phyloP scores from a whole-genome alignment of 2,888 invertebrate genomes.

The Tipula unca region DNA sequence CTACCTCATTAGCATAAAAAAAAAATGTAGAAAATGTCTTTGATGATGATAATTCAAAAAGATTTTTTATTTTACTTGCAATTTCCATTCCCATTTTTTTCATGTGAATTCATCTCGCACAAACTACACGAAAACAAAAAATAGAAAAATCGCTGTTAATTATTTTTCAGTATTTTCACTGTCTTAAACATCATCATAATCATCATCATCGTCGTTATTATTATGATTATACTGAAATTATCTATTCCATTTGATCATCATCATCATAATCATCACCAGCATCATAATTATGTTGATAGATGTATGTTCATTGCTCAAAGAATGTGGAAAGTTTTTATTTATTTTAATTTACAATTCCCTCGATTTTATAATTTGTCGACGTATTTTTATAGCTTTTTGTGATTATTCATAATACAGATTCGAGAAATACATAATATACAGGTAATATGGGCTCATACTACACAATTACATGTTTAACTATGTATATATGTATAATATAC shows the following conservation, averaged over 20 bases:
- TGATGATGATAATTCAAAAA: background rate
- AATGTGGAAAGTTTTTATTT: background rate
- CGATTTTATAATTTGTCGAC: background rate
- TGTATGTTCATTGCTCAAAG: background rate
- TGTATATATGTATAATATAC: background rate
- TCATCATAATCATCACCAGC: background rate
- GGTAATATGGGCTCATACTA: background rate
- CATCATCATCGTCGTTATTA: background rate
- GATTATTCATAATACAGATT: background rate
- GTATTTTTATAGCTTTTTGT: background rate
- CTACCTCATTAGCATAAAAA: background rate
- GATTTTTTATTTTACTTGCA: background rate
- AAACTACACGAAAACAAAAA: background rate
- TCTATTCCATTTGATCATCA: background rate
- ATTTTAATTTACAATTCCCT: background rate
- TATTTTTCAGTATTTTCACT: slow-evolving; percentile 8
- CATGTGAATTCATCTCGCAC: background rate
- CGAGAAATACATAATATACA: no score
- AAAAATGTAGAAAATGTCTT: background rate
- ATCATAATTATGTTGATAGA: background rate
- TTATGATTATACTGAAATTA: background rate
- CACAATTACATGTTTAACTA: background rate
- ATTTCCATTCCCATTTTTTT: background rate
- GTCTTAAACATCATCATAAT: background rate
- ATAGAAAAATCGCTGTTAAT: background rate